Conservation (phyloP, 2,888 invertebrate genomes). For the Brachynemurus nebulosus region DNA sequence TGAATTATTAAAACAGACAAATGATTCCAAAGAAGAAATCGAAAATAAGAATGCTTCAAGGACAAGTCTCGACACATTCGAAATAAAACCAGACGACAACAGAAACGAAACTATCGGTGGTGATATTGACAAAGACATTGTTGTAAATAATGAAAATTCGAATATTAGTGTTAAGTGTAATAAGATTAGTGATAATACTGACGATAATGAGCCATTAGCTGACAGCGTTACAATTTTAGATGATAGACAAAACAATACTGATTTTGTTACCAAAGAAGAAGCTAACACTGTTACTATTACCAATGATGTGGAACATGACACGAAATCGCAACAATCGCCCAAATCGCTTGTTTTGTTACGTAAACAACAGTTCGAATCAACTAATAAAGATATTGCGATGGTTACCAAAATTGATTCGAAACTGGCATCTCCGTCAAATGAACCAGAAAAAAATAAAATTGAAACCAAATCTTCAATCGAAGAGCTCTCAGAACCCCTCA, state of each 20-base stretch:
- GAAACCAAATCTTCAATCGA: neutral
- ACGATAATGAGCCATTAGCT: conserved; percentile 19
- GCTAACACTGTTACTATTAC: conserved; percentile 18
- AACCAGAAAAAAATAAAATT: conserved; percentile 12
- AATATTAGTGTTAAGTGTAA: neutral
- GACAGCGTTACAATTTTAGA: conserved; percentile 18
- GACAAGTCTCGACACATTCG: conserved; percentile 1
- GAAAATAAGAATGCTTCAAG: too few species aligned
- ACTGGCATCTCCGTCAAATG: neutral
- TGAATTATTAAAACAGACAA: neutral
- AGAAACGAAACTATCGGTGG: neutral
- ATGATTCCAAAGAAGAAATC: neutral
- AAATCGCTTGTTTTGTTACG: conserved; percentile 30
- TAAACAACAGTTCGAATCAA: conserved; percentile 30
- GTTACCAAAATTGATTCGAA: neutral
- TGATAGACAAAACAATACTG: conserved; percentile 15
- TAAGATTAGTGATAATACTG: conserved; percentile 10
- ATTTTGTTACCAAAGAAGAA: conserved; percentile 33
- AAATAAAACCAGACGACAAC: neutral
- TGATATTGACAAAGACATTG: neutral
- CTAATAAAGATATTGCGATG: neutral
- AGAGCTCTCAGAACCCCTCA: conserved; percentile 5
- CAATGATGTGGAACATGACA: conserved; percentile 14
- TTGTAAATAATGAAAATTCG: conserved; percentile 1
- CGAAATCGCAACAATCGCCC: conserved; percentile 7